Evolutionary conservation across 1,140 invertebrate genomes (phyloP).

Genomic region (Magallana ariakensis): DNA sequence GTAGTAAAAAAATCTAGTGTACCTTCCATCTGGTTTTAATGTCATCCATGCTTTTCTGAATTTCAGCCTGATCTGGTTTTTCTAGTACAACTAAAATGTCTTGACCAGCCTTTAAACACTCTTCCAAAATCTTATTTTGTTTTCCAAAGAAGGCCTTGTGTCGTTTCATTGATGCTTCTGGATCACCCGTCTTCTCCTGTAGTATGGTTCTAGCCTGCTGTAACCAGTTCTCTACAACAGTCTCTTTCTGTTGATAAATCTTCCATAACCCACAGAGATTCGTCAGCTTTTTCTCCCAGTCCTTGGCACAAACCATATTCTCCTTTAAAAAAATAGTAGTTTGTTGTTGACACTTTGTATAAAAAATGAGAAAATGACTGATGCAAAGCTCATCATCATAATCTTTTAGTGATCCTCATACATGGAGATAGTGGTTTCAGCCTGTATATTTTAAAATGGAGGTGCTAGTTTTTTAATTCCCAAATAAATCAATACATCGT

Average conservation of each 20-base stretch:
- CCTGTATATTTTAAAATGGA: no score
- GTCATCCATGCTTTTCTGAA: slow-evolving; percentile 79
- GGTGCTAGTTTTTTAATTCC: no score
- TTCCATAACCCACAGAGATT: slow-evolving; percentile 91
- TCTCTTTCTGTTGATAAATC: slow-evolving; percentile 89
- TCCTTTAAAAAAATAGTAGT: neutral
- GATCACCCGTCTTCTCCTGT: slow-evolving; percentile 89
- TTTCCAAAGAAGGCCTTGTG: slow-evolving; percentile 89
- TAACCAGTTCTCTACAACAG: slow-evolving; percentile 91
- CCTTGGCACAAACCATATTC: slow-evolving; percentile 78
- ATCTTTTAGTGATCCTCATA: no score
- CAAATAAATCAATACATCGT: no score
- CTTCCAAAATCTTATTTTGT: slow-evolving; percentile 87
- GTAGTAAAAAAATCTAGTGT: neutral
- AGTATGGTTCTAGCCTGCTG: slow-evolving; percentile 90
- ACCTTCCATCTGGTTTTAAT: slow-evolving; percentile 72
- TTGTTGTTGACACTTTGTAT: no score
- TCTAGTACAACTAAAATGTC: slow-evolving; percentile 88
- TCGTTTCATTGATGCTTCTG: slow-evolving; percentile 88
- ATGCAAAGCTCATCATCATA: no score
- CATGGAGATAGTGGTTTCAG: no score
- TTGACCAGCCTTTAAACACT: slow-evolving; percentile 88
- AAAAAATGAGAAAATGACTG: no score
- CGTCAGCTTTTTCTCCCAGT: slow-evolving; percentile 89
- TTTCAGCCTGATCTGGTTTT: slow-evolving; percentile 84